Conservation (phyloP, 2,797 vertebrate genomes). For the Cyclura pinguis region DNA sequence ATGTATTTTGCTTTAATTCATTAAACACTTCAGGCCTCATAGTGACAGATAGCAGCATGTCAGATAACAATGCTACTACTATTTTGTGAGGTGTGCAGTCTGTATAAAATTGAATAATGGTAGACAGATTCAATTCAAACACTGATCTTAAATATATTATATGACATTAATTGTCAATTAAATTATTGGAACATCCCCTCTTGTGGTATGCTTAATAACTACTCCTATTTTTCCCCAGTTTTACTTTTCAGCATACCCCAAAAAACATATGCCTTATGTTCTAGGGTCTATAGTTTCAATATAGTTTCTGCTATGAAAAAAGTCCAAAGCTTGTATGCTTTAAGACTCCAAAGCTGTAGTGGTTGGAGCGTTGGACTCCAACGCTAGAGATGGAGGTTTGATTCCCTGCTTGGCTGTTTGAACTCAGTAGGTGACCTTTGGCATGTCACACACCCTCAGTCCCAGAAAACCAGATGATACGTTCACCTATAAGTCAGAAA, state of each 20-base stretch:
- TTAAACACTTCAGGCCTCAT: not conserved
- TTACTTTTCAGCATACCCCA: not conserved
- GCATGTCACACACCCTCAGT: no score
- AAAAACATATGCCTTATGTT: not conserved
- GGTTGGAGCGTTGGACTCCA: no score
- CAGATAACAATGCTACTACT: no score
- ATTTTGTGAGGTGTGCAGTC: not conserved
- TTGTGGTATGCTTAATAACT: not conserved
- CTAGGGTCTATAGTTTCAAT: not conserved
- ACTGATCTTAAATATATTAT: not conserved
- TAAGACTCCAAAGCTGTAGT: not conserved
- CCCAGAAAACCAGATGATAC: no score
- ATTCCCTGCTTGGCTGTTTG: no score
- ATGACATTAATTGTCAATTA: not conserved
- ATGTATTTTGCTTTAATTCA: not conserved
- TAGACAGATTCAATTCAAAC: not conserved
- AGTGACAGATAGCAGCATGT: no score
- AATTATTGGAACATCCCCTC: not conserved
- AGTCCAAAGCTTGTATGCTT: not conserved
- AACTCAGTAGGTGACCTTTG: no score
- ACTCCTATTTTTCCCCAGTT: not conserved
- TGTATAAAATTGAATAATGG: not conserved
- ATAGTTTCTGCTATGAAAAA: no score
- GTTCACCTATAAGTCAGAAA: no score
- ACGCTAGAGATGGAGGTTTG: no score